Evolutionary conservation across 53 echinoderm and acorn worm genomes (phyloP).

Genomic region (Stichopus horrens): DNA sequence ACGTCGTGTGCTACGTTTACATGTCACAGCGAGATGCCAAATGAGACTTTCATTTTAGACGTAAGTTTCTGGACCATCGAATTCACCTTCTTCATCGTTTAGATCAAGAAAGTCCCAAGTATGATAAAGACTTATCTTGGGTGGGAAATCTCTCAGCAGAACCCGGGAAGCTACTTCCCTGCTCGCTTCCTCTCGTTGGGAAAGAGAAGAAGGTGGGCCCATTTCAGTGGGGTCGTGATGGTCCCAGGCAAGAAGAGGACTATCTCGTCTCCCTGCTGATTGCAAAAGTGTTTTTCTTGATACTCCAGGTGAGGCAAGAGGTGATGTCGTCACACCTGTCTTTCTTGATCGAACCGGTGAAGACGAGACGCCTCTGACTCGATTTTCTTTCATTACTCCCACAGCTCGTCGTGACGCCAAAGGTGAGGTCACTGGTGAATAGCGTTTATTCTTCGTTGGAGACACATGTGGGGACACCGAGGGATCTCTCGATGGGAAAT

Average conservation of each 20-base stretch:
- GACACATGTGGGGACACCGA: not conserved
- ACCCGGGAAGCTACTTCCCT: not conserved
- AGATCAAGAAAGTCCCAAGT: slow-evolving; percentile 41
- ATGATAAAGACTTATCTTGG: slow-evolving; percentile 24
- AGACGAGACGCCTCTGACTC: not conserved
- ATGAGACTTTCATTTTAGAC: not conserved
- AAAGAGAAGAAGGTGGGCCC: not conserved
- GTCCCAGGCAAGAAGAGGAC: not conserved
- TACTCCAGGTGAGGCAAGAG: not conserved
- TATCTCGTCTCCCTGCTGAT: not conserved
- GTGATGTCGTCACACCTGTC: not conserved
- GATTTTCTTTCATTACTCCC: not conserved
- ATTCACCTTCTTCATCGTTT: slow-evolving; percentile 38
- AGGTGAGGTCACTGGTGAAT: not conserved
- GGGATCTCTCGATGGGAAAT: not conserved
- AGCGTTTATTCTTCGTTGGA: not conserved
- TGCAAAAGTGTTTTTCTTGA: not conserved
- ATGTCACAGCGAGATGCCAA: too few species aligned
- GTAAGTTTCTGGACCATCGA: slow-evolving; percentile 38
- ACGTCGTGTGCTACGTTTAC: not conserved
- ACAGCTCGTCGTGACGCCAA: not conserved
- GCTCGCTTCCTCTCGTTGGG: not conserved
- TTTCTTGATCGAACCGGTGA: not conserved
- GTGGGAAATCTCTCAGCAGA: not conserved
- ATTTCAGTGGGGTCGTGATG: slow-evolving; percentile 6